Evolutionary conservation across 2,113 vertebrate genomes (phyloP).

Genomic region (Herpailurus yagouaroundi): DNA sequence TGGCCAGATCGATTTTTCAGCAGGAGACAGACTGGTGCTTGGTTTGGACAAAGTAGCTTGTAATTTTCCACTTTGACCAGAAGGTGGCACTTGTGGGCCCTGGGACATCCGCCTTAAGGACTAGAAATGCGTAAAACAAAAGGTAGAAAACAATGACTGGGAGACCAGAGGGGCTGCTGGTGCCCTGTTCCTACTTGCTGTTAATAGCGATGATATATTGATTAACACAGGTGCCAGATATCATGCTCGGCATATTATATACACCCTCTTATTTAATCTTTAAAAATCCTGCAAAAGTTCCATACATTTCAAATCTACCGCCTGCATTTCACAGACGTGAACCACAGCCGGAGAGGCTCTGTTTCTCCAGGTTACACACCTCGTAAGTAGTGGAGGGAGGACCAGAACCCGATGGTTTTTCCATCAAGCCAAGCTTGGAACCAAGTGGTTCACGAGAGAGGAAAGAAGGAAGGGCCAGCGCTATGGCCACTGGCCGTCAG

Average conservation of each 20-base stretch:
- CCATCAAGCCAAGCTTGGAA: not conserved
- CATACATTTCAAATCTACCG: not conserved
- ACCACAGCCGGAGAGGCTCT: not conserved
- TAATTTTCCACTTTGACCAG: constrained; percentile 22
- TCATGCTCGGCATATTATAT: not conserved
- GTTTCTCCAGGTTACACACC: not conserved
- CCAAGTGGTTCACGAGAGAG: not conserved
- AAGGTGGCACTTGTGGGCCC: constrained; percentile 37
- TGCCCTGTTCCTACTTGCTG: not conserved
- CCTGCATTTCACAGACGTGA: not conserved
- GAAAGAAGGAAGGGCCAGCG: not conserved
- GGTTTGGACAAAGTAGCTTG: not conserved
- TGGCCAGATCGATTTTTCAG: not conserved
- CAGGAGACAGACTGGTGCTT: not conserved
- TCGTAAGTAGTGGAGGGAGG: not conserved
- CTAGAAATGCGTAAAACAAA: not conserved
- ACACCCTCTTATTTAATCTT: not conserved
- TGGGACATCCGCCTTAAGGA: not conserved
- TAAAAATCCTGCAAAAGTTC: not conserved
- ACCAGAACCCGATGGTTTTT: not conserved
- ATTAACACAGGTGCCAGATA: not conserved
- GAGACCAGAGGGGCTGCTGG: not conserved
- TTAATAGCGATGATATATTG: not conserved
- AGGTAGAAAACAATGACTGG: not conserved
- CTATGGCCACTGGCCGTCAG: not conserved